These are phyloP conservation scores for Echinops telfairi DNA, from an alignment of 2,113 vertebrate genomes.

Conservation along the genomic window DNA sequence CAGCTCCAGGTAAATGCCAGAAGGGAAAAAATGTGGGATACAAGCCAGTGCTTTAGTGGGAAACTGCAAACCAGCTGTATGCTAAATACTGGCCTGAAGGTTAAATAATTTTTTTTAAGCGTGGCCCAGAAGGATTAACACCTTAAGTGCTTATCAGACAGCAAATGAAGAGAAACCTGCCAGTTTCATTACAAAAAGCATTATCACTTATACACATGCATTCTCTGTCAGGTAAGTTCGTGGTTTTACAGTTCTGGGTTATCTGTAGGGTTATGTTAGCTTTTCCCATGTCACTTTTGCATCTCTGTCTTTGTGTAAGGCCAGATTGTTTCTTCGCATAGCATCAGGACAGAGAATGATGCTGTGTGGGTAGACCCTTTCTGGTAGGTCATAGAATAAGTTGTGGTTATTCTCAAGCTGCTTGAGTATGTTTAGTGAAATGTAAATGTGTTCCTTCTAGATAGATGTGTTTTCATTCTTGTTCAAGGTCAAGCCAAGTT, in stretches of 20 bases:
- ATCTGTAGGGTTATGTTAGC: constrained; percentile 61
- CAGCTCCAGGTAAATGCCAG: constrained; percentile 99
- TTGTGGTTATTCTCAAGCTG: not conserved
- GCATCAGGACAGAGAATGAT: not conserved
- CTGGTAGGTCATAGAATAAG: constrained; percentile 15
- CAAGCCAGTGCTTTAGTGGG: constrained; percentile 92
- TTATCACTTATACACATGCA: constrained; percentile 60
- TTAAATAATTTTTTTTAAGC: constrained; percentile 94
- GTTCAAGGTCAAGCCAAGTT: constrained; percentile 53
- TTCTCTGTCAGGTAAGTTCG: constrained; percentile 67
- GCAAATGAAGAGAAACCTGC: constrained; percentile 83
- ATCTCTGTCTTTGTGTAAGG: constrained; percentile 43
- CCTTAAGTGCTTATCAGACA: constrained; percentile 90
- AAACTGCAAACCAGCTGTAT: constrained; percentile 96
- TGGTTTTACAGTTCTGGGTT: constrained; percentile 53
- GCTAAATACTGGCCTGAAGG: constrained; percentile 95
- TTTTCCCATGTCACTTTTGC: constrained; percentile 67
- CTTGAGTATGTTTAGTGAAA: constrained; percentile 73
- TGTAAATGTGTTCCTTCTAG: constrained; percentile 72
- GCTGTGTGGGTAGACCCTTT: not conserved
- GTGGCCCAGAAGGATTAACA: constrained; percentile 93
- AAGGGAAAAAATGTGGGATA: constrained; percentile 91
- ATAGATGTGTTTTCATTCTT: constrained; percentile 75
- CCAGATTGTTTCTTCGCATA: constrained; percentile 10
- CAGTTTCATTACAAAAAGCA: constrained; percentile 61